Base-by-base conservation (phyloP, 2,888 invertebrate genomes). In the Drosophila mercatorum region DNA sequence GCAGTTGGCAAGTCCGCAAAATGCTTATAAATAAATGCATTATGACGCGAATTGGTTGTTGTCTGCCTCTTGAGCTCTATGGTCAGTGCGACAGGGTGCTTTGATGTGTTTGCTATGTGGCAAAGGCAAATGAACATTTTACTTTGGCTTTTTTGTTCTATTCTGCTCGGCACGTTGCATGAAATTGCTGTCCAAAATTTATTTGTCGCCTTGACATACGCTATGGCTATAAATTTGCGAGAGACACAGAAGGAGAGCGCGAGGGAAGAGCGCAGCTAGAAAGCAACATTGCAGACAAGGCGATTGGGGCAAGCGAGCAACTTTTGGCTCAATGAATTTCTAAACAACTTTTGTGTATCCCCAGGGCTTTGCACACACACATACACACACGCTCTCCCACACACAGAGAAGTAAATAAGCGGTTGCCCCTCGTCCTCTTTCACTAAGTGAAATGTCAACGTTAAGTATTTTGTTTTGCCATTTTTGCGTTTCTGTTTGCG, bases 381-480 rank as follows among this genome's bases (percentile, higher is more conserved):
- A 62, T 46, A 51, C 38, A 59, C 31, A n/a, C 49, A 31, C 49
- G 6, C 14, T 5, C 41, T 31, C 52, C 17, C 36, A 41, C 51
- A 56, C 51, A 63, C 12, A 43, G 22, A 47, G 44, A 5, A 14
- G 11, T 3, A 53, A n/a, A 56, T 46, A 22, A 34, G 36, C 34
- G 26, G 36, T 22, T 38, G 26, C 38, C 17, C 26, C 63, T 26
- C 43, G 17, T 38, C 44, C 34, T 14, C 34, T 43, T 53, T 55
- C 55, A 49, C 68, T 81, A 83, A 83, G 83, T 81, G 77, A 88
- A 86, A 88, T 86, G 88, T 80, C 88, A 86, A 78, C 75, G 68
- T 73, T 68, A 69, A 68, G 68, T 71, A 61, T 80, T 86, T 69
- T 78, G 75, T 73, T 81, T 72, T 63, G 59, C 55, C 67, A 76